Conservation (phyloP, 2,797 vertebrate genomes). For the Heterohyrax brucei region DNA sequence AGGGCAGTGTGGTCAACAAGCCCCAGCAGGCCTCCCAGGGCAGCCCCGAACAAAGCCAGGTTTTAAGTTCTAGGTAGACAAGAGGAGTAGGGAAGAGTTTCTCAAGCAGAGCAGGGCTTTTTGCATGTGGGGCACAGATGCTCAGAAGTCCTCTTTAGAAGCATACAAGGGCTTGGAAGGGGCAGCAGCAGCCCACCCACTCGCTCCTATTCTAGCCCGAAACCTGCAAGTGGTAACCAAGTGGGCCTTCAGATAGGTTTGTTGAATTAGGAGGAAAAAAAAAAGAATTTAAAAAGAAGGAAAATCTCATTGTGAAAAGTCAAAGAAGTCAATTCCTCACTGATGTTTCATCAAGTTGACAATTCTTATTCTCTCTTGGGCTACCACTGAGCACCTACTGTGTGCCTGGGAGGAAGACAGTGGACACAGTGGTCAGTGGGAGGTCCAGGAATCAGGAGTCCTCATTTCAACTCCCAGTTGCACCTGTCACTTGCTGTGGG, state of each 20-base stretch:
- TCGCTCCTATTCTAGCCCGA: not conserved
- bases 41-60: too few relatives aligned
- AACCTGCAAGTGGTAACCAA: not conserved
- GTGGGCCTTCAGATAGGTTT: not conserved
- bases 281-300: not conserved
- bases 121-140: accelerated
- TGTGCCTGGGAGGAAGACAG: too few relatives aligned
- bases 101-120: not conserved
- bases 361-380: not conserved
- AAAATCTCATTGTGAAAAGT: not conserved
- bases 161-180: not conserved
- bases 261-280: not conserved
- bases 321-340: not conserved
- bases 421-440: not conserved
- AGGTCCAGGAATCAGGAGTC: not conserved
- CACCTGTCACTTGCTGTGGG: not conserved
- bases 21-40: too few relatives aligned
- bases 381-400: not conserved
- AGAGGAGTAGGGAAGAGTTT: too few relatives aligned
- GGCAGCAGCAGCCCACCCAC: not conserved
- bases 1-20: too few relatives aligned
- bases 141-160: not conserved
- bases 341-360: not conserved
- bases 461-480: not conserved
- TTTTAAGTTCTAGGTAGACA: too few relatives aligned